These are phyloP conservation scores for Lacerta agilis DNA, from an alignment of 2,797 vertebrate species.

Conservation along the genomic window DNA sequence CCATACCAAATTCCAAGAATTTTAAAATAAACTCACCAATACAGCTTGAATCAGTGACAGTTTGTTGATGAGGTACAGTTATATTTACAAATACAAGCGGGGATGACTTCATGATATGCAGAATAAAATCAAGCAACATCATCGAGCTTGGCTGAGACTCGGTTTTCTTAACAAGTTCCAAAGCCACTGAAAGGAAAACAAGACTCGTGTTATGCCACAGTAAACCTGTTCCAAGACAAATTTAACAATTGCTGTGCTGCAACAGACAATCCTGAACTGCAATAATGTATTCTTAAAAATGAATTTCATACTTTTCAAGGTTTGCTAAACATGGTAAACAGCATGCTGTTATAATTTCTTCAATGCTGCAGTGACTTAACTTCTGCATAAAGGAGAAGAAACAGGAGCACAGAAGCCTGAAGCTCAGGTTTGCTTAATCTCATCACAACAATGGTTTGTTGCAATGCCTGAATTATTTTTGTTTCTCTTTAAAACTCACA, in stretches of 20 bases:
- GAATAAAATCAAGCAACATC: constrained; percentile 97
- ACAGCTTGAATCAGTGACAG: constrained; percentile 81
- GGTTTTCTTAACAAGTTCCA: constrained; percentile 92
- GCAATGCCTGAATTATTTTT: not conserved
- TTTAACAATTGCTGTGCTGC: not conserved
- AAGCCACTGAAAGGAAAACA: constrained; percentile 83
- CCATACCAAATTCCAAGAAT: not conserved
- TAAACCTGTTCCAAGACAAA: constrained; percentile 4
- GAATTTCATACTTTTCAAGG: not conserved
- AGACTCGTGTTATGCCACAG: constrained; percentile 25
- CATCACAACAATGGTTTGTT: not conserved
- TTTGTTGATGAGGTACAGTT: constrained; percentile 80
- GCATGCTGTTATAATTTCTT: not conserved
- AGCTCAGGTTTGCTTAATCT: not conserved
- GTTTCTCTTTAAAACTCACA: not conserved
- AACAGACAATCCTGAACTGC: not conserved
- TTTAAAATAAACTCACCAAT: constrained; percentile 79
- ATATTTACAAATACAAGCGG: constrained; percentile 94
- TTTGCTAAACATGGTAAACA: not conserved
- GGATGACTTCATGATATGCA: constrained; percentile 96
- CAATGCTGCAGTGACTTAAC: not conserved
- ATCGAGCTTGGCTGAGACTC: constrained; percentile 93
- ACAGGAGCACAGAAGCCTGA: not conserved
- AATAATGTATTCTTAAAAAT: not conserved
- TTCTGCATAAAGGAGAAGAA: not conserved